These are phyloP conservation scores for Mesocentrotus franciscanus DNA, from an alignment of 53 echinoderm and acorn worm species.

Conservation along the genomic window DNA sequence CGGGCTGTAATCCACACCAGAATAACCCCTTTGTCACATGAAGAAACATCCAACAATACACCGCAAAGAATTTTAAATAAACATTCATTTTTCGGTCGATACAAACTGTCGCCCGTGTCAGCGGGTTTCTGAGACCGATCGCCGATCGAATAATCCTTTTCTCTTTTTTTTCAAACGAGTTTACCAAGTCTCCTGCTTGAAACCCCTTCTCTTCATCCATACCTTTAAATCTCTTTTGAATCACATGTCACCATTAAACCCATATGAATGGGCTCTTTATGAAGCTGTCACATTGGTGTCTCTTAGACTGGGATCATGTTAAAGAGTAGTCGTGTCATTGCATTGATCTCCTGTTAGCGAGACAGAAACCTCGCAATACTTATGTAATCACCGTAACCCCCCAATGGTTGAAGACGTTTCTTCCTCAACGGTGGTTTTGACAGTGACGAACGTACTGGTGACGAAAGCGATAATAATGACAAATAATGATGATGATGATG, in stretches of 20 bases:
- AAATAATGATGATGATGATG: not conserved
- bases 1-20: constrained; percentile 47
- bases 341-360: not conserved
- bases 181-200: not conserved
- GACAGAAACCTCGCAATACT: not conserved
- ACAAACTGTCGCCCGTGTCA: constrained; percentile 34
- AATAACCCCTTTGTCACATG: constrained; percentile 15
- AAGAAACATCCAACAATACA: constrained; percentile 24
- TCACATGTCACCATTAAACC: constrained; percentile 48
- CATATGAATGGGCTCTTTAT: constrained; percentile 31
- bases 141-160: constrained; percentile 46
- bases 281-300: constrained; percentile 12
- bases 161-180: not conserved
- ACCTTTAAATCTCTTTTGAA: not conserved
- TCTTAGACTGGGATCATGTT: constrained; percentile 12
- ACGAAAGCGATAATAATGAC: not conserved
- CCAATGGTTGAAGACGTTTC: not conserved
- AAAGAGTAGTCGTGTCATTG: not conserved
- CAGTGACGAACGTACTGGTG: not conserved
- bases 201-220: not conserved
- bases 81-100: constrained; percentile 62
- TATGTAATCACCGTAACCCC: not conserved
- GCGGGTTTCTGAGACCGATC: not conserved
- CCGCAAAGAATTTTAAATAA: constrained; percentile 31
- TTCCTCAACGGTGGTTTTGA: not conserved